phyloP scores from a whole-genome alignment of 2,113 vertebrate genomes.

The Pedionomus torquatus region DNA sequence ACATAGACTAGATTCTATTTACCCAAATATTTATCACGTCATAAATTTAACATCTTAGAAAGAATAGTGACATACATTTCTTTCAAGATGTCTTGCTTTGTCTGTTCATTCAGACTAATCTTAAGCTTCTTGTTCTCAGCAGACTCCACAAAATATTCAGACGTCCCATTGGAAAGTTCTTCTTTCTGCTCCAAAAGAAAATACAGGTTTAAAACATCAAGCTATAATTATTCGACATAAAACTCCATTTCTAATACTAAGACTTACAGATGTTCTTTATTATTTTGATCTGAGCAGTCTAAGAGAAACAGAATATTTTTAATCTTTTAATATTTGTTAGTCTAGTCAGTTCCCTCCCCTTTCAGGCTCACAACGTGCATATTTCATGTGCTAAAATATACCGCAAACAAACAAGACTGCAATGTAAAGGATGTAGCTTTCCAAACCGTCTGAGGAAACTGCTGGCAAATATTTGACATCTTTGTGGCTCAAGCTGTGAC shows the following conservation, averaged over 20 bases:
- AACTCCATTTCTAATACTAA: not conserved
- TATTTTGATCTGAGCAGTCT: slow-evolving; percentile 49
- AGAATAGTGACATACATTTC: slow-evolving; percentile 70
- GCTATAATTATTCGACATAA: slow-evolving; percentile 58
- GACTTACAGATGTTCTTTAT: slow-evolving; percentile 62
- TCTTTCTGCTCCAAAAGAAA: slow-evolving; percentile 74
- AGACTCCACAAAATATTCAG: slow-evolving; percentile 85
- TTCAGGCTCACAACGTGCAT: slow-evolving; percentile 3
- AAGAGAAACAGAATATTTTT: slow-evolving; percentile 48
- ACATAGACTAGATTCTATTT: not conserved
- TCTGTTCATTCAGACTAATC: slow-evolving; percentile 29
- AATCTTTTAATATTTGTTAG: slow-evolving; percentile 36
- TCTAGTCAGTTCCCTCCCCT: slow-evolving; percentile 29
- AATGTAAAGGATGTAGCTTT: slow-evolving; percentile 56
- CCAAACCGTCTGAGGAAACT: slow-evolving; percentile 61
- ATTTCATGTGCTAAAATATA: slow-evolving; percentile 43
- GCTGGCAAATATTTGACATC: slow-evolving; percentile 48
- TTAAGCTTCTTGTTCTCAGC: slow-evolving; percentile 34
- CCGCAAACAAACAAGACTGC: slow-evolving; percentile 50
- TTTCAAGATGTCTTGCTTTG: slow-evolving; percentile 69
- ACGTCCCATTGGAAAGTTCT: slow-evolving; percentile 69
- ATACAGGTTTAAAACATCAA: slow-evolving; percentile 67
- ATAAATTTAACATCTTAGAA: not conserved
- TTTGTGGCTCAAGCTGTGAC: slow-evolving; percentile 50
- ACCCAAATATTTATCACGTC: not conserved